Base-by-base conservation (phyloP, 2,113 vertebrate species). In the Campylorhamphus procurvoides region DNA sequence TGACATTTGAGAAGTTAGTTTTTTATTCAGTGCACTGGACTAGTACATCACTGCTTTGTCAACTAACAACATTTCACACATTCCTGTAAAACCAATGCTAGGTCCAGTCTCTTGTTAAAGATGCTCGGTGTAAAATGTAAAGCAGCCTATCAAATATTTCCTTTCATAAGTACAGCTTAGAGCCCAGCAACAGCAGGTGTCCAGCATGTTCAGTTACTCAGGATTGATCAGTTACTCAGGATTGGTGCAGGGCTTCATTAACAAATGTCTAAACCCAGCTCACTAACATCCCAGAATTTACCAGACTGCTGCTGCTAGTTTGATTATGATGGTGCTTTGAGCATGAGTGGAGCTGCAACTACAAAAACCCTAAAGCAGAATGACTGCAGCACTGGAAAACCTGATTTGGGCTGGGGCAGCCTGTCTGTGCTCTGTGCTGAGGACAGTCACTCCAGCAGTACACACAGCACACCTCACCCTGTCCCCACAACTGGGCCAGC, bases 1-100 rank as follows among this genome's bases (percentile, higher is more conserved):
- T 19, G 37, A 84, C 40, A 28, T 44, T 59, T 82, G 85, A 83
- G 66, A 84, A 53, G 66, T 90, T 77, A 75, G 47, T 24, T 69
- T 62, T 95, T 97, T 97, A 97, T 97, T 97, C 79, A 84, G 69
- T 88, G 78, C 76, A 39, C 60, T 91, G 87, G 91, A 91, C 88
- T 87, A 18, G 0, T 68, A 93, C 88, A 94, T 75, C 52, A 64
- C 52, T 7, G 1, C 59, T 88, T 69, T 0, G 0, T 56, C 88
- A 91, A 28, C 74, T 76, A 69, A 64, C 27, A 93, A 42, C 55
- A 64, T 67, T 67, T 84, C 93, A 92, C 87, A 79, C 46, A 19
- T 35, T 72, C 64, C 68, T 59, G 9, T 37, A 87, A 87, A 93
- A 88, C 28, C 92, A 78, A 31, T 1, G 10, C 47, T 0, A 3